Base-by-base conservation (phyloP, 2,888 invertebrate genomes). In the Ennomos erosarius region DNA sequence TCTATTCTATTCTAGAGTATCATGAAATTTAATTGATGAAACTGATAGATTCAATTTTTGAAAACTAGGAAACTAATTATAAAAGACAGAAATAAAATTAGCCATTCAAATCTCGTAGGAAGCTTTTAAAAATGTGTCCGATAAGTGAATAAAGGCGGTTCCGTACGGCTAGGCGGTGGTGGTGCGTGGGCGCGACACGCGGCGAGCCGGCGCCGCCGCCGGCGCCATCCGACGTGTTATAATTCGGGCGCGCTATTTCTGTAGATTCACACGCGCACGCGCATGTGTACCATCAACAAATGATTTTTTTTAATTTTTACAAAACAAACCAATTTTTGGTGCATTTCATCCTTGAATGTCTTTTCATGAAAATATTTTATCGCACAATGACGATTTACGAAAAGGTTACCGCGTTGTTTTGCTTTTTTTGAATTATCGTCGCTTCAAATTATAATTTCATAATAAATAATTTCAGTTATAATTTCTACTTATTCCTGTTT, bases 221-320 rank as follows among this genome's bases (percentile, higher is more conserved):
- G 88, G 90, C 90, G 90, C 90, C 90, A 87, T 79, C 81, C 84
- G 83, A 80, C 86, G 77, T 80, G 87, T 84, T 89, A 84, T 87
- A 91, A 90, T 91, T 90, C 87, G 89, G 90, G 85, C 87, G 80
- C 74, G 88, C 84, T 91, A 91, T 91, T 91, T 91, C 83, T 78
- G 87, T 81, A 86, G 86, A 85, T 87, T 89, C 87, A 88, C 88
- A 88, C 86, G 87, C 87, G 84, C 77, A 72, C 74, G 80, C 81
- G 79, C 84, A 70, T 47, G 49, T 50, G 59, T 75, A 70, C 78
- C 75, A 76, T 73, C 79, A 85, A 84, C 78, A 80, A 46, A 77
- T 75, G 75, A 61, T 68, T 82, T 87, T 84, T 87, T 83, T 76
- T 70, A 78, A 79, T 82, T 85, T 82, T 73, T 81, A 78, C 75